These are phyloP conservation scores for Martes flavigula DNA, from an alignment of 2,797 vertebrate species.

Conservation along the genomic window DNA sequence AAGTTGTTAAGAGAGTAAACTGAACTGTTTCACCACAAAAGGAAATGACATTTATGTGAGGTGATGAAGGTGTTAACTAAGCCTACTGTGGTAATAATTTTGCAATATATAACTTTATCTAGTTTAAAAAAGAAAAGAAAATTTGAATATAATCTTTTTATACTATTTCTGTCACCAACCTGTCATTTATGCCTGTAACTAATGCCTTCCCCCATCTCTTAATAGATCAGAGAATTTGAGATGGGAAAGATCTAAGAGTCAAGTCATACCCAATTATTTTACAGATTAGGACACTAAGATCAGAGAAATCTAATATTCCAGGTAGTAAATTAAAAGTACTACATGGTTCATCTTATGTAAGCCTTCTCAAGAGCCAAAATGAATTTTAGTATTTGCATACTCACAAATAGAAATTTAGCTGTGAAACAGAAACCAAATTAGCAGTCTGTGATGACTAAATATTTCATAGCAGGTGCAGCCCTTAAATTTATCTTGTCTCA, in stretches of 20 bases:
- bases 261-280: not conserved
- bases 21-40: not conserved
- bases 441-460: conserved; percentile 39
- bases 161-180: not conserved
- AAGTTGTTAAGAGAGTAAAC: not conserved
- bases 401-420: conserved; percentile 49
- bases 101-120: not conserved
- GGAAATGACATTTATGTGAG: not conserved
- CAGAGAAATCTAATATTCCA: not conserved
- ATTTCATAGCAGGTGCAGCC: conserved; percentile 50
- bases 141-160: not conserved
- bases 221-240: not conserved
- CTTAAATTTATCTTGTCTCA: conserved; percentile 44
- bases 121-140: not conserved
- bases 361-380: not conserved
- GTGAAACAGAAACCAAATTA: conserved; percentile 7
- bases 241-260: not conserved
- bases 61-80: not conserved
- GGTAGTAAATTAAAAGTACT: not conserved
- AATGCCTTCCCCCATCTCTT: not conserved
- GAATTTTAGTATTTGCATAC: conserved; percentile 40
- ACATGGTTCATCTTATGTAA: not conserved
- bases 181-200: not conserved
- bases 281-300: not conserved
- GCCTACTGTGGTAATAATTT: not conserved